phyloP scores from a whole-genome alignment of 2,113 vertebrate species.

The Apodemus sylvaticus region DNA sequence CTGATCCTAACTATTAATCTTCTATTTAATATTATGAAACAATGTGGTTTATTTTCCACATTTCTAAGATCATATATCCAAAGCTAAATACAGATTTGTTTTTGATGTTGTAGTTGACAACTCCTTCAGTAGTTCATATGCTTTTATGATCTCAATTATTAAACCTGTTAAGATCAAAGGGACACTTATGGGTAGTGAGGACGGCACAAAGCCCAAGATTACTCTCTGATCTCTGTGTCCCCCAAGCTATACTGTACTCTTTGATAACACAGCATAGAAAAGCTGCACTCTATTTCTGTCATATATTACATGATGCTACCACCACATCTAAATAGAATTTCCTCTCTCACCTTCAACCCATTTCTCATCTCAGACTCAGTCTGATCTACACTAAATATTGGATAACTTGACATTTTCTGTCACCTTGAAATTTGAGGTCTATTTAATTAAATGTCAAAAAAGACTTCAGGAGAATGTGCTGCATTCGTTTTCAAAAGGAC shows the following conservation, averaged over 20 bases:
- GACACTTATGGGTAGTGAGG: not conserved
- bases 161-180: not conserved
- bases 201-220: not conserved
- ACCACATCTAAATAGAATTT: not conserved
- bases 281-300: not conserved
- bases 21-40: constrained; percentile 19
- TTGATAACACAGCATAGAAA: not conserved
- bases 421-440: not conserved
- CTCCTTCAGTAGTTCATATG: not conserved
- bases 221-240: not conserved
- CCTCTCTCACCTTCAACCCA: not conserved
- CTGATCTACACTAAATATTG: not conserved
- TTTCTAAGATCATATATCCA: not conserved
- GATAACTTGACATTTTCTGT: not conserved
- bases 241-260: not conserved
- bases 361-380: not conserved
- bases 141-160: not conserved
- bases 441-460: not conserved
- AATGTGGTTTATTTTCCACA: not conserved
- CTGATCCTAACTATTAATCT: not conserved
- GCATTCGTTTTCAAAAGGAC: not conserved
- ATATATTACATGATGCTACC: not conserved
- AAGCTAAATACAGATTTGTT: not conserved
- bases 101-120: not conserved
- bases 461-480: not conserved